These are phyloP conservation scores for Schlechtendalia chinensis DNA, from an alignment of 1,140 invertebrate species.

Conservation along the genomic window DNA sequence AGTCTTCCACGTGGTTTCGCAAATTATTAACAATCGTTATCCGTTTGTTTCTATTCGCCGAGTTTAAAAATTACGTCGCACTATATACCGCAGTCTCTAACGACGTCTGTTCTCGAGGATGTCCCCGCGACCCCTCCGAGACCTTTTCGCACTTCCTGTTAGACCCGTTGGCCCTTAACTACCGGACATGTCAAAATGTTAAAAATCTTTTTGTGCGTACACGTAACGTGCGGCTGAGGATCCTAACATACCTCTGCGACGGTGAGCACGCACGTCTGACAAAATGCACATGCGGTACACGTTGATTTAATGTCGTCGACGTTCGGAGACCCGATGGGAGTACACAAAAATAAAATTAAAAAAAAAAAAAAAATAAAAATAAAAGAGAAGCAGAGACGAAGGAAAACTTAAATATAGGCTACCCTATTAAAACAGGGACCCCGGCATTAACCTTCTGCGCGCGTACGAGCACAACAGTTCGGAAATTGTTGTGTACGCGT, in stretches of 20 bases:
- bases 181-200: slow-evolving; percentile 50
- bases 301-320: slow-evolving; percentile 48
- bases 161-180: slow-evolving; percentile 49
- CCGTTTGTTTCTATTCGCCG: slow-evolving; percentile 34
- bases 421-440: slow-evolving; percentile 48
- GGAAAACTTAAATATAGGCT: slow-evolving; percentile 50
- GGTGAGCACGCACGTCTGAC: slow-evolving; percentile 44
- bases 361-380: slow-evolving; percentile 48
- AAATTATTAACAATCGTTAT: slow-evolving; percentile 44
- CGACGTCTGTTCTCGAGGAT: slow-evolving; percentile 49
- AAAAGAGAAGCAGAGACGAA: slow-evolving; percentile 37
- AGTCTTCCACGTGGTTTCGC: not conserved
- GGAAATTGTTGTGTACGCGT: not conserved
- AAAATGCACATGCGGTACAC: slow-evolving; percentile 48
- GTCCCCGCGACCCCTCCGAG: slow-evolving; percentile 47
- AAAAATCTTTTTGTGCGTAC: slow-evolving; percentile 35
- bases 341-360: slow-evolving; percentile 49
- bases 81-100: slow-evolving; percentile 20
- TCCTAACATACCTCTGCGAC: slow-evolving; percentile 32
- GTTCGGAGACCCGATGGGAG: slow-evolving; percentile 46
- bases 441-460: slow-evolving; percentile 26
- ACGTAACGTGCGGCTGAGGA: not conserved
- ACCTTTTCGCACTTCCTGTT: slow-evolving; percentile 48
- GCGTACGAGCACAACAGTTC: not conserved
- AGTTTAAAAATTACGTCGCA: slow-evolving; percentile 31